Evolutionary conservation across 2,113 vertebrate genomes (phyloP).

Genomic region (Ophiodon elongatus): DNA sequence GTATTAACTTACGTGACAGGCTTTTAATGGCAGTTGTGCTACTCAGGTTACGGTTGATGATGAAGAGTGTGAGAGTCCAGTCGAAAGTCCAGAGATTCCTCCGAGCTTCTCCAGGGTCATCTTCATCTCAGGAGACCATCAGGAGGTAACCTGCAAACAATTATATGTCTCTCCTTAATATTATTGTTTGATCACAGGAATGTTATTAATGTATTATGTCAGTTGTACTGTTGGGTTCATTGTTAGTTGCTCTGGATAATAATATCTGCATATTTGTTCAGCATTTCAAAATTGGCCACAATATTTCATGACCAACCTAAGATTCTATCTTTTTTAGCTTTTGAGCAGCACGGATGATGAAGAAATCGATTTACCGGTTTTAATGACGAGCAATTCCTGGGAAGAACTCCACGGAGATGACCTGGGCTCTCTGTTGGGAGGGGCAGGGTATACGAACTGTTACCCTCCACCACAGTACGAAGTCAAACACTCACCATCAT

Average conservation of each 20-base stretch:
- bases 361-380: constrained; percentile 74
- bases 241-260: neutral
- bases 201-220: neutral
- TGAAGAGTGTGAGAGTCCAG: constrained; percentile 60
- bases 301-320: neutral
- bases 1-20: constrained; percentile 2
- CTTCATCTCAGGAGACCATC: constrained; percentile 72
- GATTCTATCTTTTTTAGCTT: constrained; percentile 69
- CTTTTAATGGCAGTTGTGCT: constrained; percentile 20
- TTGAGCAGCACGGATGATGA: constrained; percentile 82
- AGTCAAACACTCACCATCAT: constrained; percentile 45
- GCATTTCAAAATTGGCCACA: neutral
- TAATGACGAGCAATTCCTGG: constrained; percentile 69
- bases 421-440: constrained; percentile 68
- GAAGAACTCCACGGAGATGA: constrained; percentile 59
- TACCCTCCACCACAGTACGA: constrained; percentile 68
- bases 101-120: constrained; percentile 79
- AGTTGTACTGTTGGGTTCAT: neutral
- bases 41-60: constrained; percentile 63
- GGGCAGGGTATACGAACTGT: constrained; percentile 66
- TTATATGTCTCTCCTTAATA: neutral
- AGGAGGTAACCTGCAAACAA: constrained; percentile 71
- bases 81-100: constrained; percentile 64
- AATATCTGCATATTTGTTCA: neutral
- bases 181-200: neutral